A percentile compares a stretch with the other conserved stretches of the same genome.
Evolutionary conservation across 1,140 invertebrate genomes (phyloP).

Genomic region (Aphis gossypii): DNA sequence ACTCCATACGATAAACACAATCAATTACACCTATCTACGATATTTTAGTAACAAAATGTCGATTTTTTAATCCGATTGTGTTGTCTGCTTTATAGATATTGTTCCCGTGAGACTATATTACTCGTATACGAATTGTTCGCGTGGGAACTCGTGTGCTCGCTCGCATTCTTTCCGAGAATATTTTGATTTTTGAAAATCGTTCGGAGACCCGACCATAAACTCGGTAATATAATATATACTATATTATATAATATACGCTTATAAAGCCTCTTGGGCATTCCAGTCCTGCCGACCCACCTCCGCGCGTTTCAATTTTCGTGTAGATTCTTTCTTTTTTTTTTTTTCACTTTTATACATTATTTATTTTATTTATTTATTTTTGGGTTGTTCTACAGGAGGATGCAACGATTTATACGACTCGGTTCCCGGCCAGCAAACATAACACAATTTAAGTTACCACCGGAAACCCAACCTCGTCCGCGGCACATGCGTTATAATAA

Average conservation of each 20-base stretch:
- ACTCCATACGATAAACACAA: neutral
- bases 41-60: neutral
- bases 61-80: neutral
- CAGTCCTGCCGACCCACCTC: neutral
- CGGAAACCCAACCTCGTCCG: slow-evolving; percentile 41
- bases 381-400: neutral
- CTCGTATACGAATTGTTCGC: neutral
- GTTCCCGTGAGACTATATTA: neutral
- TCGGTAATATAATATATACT: neutral
- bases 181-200: neutral
- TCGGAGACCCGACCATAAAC: neutral
- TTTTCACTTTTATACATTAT: neutral
- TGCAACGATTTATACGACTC: neutral
- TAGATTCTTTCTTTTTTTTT: neutral
- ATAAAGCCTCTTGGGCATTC: neutral
- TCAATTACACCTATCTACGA: neutral
- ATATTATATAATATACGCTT: neutral
- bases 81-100: neutral
- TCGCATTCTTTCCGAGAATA: neutral
- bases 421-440: too few species aligned
- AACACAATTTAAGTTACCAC: neutral
- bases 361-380: neutral
- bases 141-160: neutral
- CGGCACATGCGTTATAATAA: neutral
- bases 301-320: neutral